Percentiles rank a stretch among this genome's conserved stretches.
phyloP scores from a whole-genome alignment of 2,888 invertebrate genomes.

The Noctua pronuba region DNA sequence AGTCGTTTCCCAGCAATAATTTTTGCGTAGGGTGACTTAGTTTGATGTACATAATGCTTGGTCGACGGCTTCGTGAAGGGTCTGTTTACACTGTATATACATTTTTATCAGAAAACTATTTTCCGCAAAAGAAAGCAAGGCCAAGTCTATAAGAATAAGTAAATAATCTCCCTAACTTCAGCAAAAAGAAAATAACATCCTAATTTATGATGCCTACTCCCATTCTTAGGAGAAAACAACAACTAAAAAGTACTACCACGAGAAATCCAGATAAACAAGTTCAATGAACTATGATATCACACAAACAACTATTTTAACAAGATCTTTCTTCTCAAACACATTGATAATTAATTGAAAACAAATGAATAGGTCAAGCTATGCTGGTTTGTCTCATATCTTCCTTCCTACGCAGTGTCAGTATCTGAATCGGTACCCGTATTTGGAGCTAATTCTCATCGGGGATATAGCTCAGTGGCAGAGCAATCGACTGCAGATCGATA shows the following conservation, averaged over 20 bases:
- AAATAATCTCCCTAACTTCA: neutral
- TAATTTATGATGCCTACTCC: constrained; percentile 17
- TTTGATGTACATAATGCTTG: too few species aligned
- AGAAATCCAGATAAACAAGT: constrained; percentile 48
- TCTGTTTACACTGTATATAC: too few species aligned
- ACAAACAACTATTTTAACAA: constrained; percentile 36
- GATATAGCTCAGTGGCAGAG: constrained; percentile 89
- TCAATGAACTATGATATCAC: constrained; percentile 28
- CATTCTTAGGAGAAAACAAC: constrained; percentile 22
- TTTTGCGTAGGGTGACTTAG: too few species aligned
- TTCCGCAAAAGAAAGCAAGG: neutral
- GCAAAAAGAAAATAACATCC: constrained; percentile 23
- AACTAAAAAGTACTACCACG: constrained; percentile 5
- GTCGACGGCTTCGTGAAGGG: too few species aligned
- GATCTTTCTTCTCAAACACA: constrained; percentile 31
- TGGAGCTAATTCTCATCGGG: constrained; percentile 57
- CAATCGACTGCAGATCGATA: constrained; percentile 90
- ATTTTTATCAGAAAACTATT: neutral
- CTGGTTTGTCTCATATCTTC: constrained; percentile 18
- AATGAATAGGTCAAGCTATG: constrained; percentile 13
- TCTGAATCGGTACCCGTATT: constrained; percentile 36
- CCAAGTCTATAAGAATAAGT: neutral
- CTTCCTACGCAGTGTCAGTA: constrained; percentile 24
- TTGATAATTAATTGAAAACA: constrained; percentile 24
- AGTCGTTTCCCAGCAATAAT: too few species aligned